A percentile compares a stretch with the other conserved stretches of the same genome.
Conservation (phyloP, 1,140 invertebrate genomes). For the Vollenhovia emeryi region DNA sequence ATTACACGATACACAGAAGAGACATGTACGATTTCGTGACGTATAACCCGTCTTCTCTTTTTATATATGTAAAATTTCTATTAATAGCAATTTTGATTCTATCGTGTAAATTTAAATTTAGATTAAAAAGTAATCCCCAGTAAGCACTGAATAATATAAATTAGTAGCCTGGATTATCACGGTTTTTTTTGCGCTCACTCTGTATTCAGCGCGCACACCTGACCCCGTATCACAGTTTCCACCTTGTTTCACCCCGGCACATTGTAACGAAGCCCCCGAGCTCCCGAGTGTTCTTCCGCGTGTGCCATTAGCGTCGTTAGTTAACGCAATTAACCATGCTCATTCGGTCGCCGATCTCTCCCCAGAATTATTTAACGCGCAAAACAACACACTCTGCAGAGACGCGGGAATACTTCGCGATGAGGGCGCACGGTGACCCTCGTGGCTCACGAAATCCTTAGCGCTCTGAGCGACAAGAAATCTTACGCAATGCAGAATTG, state of each 20-base stretch:
- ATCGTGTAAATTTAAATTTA: background rate
- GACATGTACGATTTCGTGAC: background rate
- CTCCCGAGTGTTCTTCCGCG: conserved; percentile 2
- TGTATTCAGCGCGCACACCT: conserved; percentile 11
- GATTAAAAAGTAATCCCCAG: background rate
- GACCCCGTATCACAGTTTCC: background rate
- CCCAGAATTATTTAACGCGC: conserved; percentile 25
- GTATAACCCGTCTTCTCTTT: background rate
- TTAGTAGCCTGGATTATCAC: background rate
- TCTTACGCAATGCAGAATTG: background rate
- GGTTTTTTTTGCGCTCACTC: background rate
- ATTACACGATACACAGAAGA: background rate
- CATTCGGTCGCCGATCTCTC: background rate
- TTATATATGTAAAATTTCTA: background rate
- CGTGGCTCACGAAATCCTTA: background rate
- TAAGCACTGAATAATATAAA: background rate
- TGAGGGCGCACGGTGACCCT: background rate
- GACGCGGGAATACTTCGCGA: background rate
- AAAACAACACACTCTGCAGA: background rate
- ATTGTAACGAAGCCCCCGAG: conserved; percentile 20
- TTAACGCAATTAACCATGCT: conserved; percentile 28
- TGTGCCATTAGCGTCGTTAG: conserved; percentile 49
- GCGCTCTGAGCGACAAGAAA: background rate
- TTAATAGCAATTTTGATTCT: background rate
- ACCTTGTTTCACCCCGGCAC: conserved; percentile 19